Percentiles rank a stretch among this genome's conserved stretches.
phyloP scores from a whole-genome alignment of 2,888 invertebrate species.

The Hylaea fasciaria region DNA sequence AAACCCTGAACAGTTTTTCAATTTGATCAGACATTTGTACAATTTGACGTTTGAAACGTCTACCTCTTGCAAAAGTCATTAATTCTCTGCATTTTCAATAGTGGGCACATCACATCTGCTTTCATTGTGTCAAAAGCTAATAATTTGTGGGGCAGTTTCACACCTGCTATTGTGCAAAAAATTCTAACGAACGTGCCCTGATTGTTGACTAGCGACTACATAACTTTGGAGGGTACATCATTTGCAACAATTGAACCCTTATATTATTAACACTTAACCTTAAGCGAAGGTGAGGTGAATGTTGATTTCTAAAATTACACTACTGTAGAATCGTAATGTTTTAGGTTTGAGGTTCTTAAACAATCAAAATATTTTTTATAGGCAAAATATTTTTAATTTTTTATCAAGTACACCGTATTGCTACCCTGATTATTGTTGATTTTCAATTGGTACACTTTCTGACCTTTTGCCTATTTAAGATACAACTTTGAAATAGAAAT shows the following conservation, averaged over 20 bases:
- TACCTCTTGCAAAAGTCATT: slow-evolving; percentile 1
- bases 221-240: slow-evolving; percentile 46
- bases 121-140: slow-evolving; percentile 59
- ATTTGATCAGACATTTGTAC: slow-evolving; percentile 1
- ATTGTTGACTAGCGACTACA: slow-evolving; percentile 36
- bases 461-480: neutral
- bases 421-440: too few relatives aligned
- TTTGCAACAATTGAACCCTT: slow-evolving; percentile 34
- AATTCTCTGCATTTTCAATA: slow-evolving; percentile 29
- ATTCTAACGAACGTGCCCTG: slow-evolving; percentile 54
- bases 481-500: neutral
- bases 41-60: neutral
- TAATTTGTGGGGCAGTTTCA: slow-evolving; percentile 57
- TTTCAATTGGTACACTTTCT: too few relatives aligned
- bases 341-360: too few relatives aligned
- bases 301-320: slow-evolving; percentile 11
- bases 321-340: neutral
- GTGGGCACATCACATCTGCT: slow-evolving; percentile 49
- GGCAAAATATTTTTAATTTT: neutral
- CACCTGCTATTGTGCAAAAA: slow-evolving; percentile 66
- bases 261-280: slow-evolving; percentile 24
- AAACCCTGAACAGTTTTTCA: neutral
- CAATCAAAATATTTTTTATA: too few relatives aligned
- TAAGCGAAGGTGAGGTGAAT: slow-evolving; percentile 11
- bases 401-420: too few relatives aligned